Conservation (phyloP, 2,113 vertebrate genomes). For the Pedionomus torquatus region DNA sequence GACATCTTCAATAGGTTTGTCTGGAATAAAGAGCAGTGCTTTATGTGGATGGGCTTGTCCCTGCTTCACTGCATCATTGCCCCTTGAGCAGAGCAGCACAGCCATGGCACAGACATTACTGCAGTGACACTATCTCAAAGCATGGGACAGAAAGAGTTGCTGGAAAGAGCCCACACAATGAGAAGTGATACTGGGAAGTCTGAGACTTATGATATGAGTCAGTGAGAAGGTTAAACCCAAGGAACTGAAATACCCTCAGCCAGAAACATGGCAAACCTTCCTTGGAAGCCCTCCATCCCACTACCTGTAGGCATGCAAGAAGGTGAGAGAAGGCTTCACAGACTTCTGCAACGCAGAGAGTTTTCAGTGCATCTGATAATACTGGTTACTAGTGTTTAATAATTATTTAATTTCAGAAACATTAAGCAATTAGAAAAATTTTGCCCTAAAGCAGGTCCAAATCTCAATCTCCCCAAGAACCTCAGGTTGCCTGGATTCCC, state of each 20-base stretch:
- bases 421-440: background rate
- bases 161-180: background rate
- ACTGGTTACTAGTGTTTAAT: background rate
- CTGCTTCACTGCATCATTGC: background rate
- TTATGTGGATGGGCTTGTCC: background rate
- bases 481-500: background rate
- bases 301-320: no score
- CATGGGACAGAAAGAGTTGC: background rate
- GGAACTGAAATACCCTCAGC: background rate
- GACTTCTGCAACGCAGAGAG: background rate
- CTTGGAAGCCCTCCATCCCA: background rate
- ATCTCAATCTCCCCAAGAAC: background rate
- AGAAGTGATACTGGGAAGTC: background rate
- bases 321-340: background rate
- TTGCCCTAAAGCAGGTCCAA: background rate
- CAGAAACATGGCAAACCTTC: background rate
- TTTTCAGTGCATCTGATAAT: background rate
- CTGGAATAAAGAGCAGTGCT: background rate
- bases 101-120: background rate
- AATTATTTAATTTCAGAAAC: background rate
- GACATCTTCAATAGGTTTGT: fast-evolving
- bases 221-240: background rate
- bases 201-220: no score
- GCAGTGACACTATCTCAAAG: background rate
- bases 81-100: background rate